Evolutionary conservation across 2,113 vertebrate genomes (phyloP), one percentile per base, ranked within the genome.

Genomic region (Paradoxurus hermaphroditus): DNA sequence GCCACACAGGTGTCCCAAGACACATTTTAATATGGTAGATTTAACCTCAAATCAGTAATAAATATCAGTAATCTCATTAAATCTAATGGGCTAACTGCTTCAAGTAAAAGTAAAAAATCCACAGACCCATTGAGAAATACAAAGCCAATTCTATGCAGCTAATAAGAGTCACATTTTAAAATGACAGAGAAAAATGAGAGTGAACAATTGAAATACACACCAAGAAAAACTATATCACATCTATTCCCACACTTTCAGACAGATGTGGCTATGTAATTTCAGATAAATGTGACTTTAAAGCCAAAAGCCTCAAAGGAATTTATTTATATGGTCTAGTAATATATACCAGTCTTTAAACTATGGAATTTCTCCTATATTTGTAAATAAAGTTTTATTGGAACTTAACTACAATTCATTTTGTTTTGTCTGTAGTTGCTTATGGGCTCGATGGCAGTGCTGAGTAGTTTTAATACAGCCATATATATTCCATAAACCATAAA

Each of bases 31-130:
- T 39, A 84, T 31, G 56, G 18, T 39, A 86, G 62, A 36, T 68
- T 81, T 34, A 81, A 81, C 59, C 23, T 83, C 39, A 91, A 83
- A 70, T 44, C n/a, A n/a, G n/a, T n/a, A n/a, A n/a, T n/a, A n/a
- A n/a, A 79, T 25, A 31, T 56, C 29, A 62, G 25, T 46, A 63
- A 59, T 84, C 72, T 49, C 4, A 41, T 34, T 86, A 67, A 67
- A 53, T 67, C 44, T 51, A 34, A 16, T n/a, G 34, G 13, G 12
- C 51, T n/a, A 68, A 79, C 11, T 68, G 31, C 4, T 63, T 56
- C 51, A 72, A 82, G 18, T 62, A 72, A 72, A 88, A 68, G 18
- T 92, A 7, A 25, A 73, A 82, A 36, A 31, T 72, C 63, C 12
- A 27, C 34, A 82, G 25, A 82, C 6, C 3, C 4, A 29, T 34